These are phyloP conservation scores for Xenopus laevis DNA, from an alignment of 2,113 vertebrate species.

Conservation along the genomic window DNA sequence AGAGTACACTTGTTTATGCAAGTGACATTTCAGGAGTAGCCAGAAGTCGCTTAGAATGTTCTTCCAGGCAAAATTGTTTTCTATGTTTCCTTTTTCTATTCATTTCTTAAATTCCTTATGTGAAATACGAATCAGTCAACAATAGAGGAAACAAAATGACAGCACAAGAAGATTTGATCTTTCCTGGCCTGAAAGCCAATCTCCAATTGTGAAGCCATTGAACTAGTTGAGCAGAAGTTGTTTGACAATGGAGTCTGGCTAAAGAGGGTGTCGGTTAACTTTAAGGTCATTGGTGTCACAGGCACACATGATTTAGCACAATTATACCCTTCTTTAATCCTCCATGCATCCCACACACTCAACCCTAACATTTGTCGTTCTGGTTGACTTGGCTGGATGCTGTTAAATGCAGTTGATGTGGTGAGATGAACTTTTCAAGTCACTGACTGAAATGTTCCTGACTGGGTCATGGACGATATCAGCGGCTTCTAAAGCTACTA, in stretches of 20 bases:
- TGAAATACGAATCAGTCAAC: slow-evolving; percentile 1
- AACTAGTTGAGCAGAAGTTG: slow-evolving; percentile 5
- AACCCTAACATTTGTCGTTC: slow-evolving; percentile 18
- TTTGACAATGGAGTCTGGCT: slow-evolving; percentile 11
- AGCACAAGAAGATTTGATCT: too few species aligned
- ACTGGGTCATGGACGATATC: not conserved
- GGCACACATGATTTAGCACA: not conserved
- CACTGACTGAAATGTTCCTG: slow-evolving; percentile 2
- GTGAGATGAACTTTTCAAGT: slow-evolving; percentile 9
- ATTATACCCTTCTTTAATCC: slow-evolving; percentile 3
- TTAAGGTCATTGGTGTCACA: slow-evolving; percentile 16
- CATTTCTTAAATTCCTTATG: not conserved
- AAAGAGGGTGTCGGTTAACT: not conserved
- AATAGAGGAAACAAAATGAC: slow-evolving; percentile 6
- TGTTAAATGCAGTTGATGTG: slow-evolving; percentile 6
- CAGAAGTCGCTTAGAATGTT: too few species aligned
- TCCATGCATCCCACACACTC: slow-evolving; percentile 8
- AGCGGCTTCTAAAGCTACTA: too few species aligned
- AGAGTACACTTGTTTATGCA: too few species aligned
- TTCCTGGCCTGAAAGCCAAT: not conserved
- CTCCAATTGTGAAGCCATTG: not conserved
- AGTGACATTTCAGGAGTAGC: too few species aligned
- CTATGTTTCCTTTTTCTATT: not conserved
- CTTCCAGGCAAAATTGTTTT: too few species aligned
- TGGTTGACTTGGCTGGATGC: slow-evolving; percentile 13